A percentile compares a stretch with the other conserved stretches of the same genome.
Conservation (phyloP, 1,140 invertebrate species). For the Zaprionus vittiger region DNA sequence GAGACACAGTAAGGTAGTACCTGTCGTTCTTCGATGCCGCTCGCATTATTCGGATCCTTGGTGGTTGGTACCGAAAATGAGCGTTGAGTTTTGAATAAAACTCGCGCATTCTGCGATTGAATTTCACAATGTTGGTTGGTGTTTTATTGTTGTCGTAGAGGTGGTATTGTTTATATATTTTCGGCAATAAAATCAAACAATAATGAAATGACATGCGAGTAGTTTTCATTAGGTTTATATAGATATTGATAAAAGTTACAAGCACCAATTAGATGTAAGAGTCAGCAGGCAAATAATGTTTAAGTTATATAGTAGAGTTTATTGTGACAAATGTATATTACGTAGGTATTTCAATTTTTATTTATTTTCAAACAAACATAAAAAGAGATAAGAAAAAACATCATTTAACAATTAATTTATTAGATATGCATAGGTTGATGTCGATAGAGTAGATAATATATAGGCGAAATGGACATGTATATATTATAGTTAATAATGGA, state of each 20-base stretch:
- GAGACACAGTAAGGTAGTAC: conserved; percentile 63
- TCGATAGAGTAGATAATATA: conserved; percentile 64
- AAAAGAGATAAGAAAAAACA: conserved; percentile 80
- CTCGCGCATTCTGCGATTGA: conserved; percentile 86
- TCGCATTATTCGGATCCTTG: conserved; percentile 87
- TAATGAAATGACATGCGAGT: conserved; percentile 72
- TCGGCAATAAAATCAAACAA: conserved; percentile 62
- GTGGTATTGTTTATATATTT: conserved; percentile 24
- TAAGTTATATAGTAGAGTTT: conserved; percentile 45
- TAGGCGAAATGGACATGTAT: conserved; percentile 49
- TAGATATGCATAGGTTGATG: conserved; percentile 75
- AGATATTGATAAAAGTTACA: conserved; percentile 69
- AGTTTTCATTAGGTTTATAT: conserved; percentile 46
- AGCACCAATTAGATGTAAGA: conserved; percentile 80
- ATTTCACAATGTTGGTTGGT: conserved; percentile 30
- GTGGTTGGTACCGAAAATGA: conserved; percentile 96
- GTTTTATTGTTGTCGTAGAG: conserved; percentile 42
- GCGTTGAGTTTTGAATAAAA: conserved; percentile 95
- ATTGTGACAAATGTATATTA: conserved; percentile 72
- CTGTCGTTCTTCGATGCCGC: conserved; percentile 85
- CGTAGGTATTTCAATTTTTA: conserved; percentile 22
- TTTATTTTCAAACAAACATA: conserved; percentile 67
- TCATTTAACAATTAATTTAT: conserved; percentile 71
- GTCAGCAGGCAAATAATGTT: conserved; percentile 74
- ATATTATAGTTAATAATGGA: not conserved